Base-by-base conservation (phyloP, 2,888 invertebrate genomes). In the Invenusta paracnida region DNA sequence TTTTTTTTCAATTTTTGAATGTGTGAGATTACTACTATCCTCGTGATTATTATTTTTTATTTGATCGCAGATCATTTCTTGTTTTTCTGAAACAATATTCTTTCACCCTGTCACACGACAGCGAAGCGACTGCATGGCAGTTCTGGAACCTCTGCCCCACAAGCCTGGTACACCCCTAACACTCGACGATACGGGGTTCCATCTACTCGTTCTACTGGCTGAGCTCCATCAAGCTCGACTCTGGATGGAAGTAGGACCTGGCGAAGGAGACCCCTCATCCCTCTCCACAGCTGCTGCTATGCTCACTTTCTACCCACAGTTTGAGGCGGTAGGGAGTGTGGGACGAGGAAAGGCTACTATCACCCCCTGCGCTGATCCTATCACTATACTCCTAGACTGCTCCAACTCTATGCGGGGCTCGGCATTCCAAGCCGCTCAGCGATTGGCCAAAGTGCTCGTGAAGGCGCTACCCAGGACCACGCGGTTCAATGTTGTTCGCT, bases 221-320 rank as follows among this genome's bases (percentile, higher is more conserved):
- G 91, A 92, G 86, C 89, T 91, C 73, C 91, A 92, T 87, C 90
- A 91, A 11, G 92, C 92, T 0, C 88, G 92, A 82, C 90, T 92
- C 90, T 92, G 92, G 90, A 90, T 91, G 2, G 92, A 92, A 88
- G 79, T 11, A n/a, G 79, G 48, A 17, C 5, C 5, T 5, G 5
- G 17, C 5, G 48, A n/a, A 2, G 79, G 29, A n/a, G 11, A 79
- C 2, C n/a, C 66, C 13, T 11, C 13, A 66, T 66, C 66, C 66
- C 13, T 13, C 66, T 66, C 13, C 66, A 66, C 13, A 66, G 25
- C 25, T 23, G 79, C 79, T 2, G 25, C 5, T 23, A 23, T 79
- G 25, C 29, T 79, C 25, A 79, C 25, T 23, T 79, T 79, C 29
- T 79, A 79, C n/a, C 79, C 79, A 2, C 25, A 79, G 27, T 79